Evolutionary conservation across 2,113 vertebrate species (phyloP).

Genomic region (Electrona antarctica): DNA sequence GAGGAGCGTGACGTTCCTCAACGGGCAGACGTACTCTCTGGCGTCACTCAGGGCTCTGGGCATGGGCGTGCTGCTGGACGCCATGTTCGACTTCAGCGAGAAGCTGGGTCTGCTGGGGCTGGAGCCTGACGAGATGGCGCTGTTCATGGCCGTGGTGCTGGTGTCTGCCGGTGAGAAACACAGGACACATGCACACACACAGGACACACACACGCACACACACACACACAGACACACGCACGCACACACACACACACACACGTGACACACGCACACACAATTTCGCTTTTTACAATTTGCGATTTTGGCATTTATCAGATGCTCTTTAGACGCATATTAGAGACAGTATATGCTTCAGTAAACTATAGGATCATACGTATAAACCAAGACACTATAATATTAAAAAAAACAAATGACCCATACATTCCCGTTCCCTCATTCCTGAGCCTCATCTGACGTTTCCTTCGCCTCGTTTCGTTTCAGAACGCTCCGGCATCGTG

Average conservation of each 20-base stretch:
- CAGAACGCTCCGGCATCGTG: constrained; percentile 80
- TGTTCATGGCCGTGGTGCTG: constrained; percentile 84
- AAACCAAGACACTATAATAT: no score
- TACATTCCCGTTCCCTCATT: not conserved
- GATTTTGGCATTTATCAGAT: no score
- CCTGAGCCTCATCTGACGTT: constrained; percentile 7
- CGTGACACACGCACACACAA: no score
- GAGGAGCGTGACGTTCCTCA: constrained; percentile 79
- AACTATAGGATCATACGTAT: no score
- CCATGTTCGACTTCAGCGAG: constrained; percentile 84
- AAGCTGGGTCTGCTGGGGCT: constrained; percentile 77
- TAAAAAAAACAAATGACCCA: no score
- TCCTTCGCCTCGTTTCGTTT: not conserved
- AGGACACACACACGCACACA: not conserved
- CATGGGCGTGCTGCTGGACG: constrained; percentile 75
- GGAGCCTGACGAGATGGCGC: constrained; percentile 84
- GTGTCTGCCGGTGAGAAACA: constrained; percentile 79
- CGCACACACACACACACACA: not conserved
- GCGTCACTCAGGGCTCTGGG: constrained; percentile 74
- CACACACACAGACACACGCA: not conserved
- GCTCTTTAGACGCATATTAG: no score
- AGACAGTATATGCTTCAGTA: no score
- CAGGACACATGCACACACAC: not conserved
- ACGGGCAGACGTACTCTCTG: constrained; percentile 80
- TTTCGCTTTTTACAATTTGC: no score